phyloP scores from a whole-genome alignment of 2,113 vertebrate genomes.

The Tricholaema leucomelas region DNA sequence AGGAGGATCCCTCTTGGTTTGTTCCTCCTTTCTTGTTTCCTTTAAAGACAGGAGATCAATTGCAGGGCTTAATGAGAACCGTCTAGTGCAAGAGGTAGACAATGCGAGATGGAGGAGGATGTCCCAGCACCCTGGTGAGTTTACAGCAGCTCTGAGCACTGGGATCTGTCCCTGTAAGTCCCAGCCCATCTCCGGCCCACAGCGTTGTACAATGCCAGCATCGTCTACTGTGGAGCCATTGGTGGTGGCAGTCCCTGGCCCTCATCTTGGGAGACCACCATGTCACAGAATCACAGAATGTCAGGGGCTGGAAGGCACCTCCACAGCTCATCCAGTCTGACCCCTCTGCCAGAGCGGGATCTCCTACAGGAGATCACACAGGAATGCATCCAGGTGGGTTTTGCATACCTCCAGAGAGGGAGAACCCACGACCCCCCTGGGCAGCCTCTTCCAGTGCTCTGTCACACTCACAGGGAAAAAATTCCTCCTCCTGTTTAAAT shows the following conservation, averaged over 20 bases:
- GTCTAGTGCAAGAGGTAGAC: conserved; percentile 39
- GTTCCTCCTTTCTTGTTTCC: conserved; percentile 53
- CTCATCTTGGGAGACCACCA: not conserved
- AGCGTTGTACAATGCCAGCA: not conserved
- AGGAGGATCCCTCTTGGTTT: conserved; percentile 51
- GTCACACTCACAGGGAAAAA: no score
- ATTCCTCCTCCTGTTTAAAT: no score
- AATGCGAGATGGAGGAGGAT: not conserved
- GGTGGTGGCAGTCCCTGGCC: rapidly evolving
- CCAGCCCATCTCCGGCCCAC: rapidly evolving
- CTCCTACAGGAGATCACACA: no score
- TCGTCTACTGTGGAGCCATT: rapidly evolving
- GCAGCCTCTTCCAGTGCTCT: no score
- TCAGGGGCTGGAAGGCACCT: no score
- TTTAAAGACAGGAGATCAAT: conserved; percentile 51
- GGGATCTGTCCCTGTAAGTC: not conserved
- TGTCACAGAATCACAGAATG: no score
- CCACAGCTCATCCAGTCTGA: no score
- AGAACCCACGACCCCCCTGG: no score
- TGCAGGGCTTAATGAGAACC: conserved; percentile 41
- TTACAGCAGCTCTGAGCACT: not conserved
- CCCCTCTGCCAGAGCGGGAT: no score
- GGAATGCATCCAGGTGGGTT: no score
- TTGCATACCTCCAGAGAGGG: no score
- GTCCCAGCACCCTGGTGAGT: not conserved